Evolutionary conservation across 2,113 vertebrate species (phyloP).

Genomic region (Sphyrna mokarran): DNA sequence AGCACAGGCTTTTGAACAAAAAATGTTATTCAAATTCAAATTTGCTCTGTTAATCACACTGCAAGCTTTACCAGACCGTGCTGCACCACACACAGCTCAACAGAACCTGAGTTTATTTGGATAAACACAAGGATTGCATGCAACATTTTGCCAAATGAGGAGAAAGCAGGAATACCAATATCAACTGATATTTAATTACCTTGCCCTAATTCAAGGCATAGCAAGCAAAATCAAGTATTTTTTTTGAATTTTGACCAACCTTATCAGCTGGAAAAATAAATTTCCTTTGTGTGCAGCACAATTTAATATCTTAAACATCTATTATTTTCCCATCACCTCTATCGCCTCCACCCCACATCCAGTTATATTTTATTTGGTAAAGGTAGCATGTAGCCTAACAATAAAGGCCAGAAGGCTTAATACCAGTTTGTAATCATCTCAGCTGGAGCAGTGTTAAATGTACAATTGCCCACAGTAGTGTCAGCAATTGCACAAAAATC

Average conservation of each 20-base stretch:
- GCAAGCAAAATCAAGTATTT: background rate
- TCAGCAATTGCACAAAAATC: background rate
- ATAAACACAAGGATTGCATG: background rate
- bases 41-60: background rate
- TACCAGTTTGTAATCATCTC: background rate
- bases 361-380: background rate
- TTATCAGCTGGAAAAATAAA: background rate
- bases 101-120: background rate
- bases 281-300: background rate
- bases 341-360: background rate
- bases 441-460: background rate
- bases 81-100: background rate
- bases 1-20: slow-evolving; percentile 1
- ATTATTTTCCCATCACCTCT: background rate
- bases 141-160: slow-evolving; percentile 5
- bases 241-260: background rate
- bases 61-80: background rate
- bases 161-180: background rate
- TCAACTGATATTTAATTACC: background rate
- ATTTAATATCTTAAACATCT: background rate
- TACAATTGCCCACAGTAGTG: background rate
- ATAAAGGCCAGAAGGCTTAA: background rate
- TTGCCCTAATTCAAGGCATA: background rate
- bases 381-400: background rate
- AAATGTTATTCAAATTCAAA: slow-evolving; percentile 24